A percentile compares a stretch with the other conserved stretches of the same genome.
Evolutionary conservation across 2,888 invertebrate species (phyloP).

Genomic region (Cephus sareptanus): DNA sequence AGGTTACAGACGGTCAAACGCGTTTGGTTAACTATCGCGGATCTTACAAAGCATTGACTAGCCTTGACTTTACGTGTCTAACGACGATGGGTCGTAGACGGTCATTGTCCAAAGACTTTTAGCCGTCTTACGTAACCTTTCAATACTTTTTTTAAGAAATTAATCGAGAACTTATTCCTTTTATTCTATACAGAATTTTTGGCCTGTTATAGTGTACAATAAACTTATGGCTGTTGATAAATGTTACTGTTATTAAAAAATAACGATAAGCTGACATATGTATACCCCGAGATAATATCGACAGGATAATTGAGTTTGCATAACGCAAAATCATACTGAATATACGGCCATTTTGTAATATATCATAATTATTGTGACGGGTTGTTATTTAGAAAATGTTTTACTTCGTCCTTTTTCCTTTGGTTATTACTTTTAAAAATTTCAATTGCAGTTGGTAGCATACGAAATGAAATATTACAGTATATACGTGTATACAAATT

Average conservation of each 20-base stretch:
- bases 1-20: constrained; percentile 59
- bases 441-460: too few species aligned
- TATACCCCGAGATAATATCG: not conserved
- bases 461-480: not conserved
- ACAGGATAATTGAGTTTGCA: not conserved
- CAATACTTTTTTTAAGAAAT: not conserved
- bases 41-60: constrained; percentile 28
- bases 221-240: not conserved
- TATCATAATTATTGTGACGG: not conserved
- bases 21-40: constrained; percentile 16
- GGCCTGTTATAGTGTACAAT: not conserved
- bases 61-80: constrained; percentile 55
- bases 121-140: not conserved
- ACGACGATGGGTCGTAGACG: constrained; percentile 46
- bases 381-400: not conserved
- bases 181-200: not conserved
- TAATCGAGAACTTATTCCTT: not conserved
- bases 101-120: constrained; percentile 25
- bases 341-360: not conserved
- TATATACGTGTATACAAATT: not conserved
- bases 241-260: not conserved
- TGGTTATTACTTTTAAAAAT: not conserved
- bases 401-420: not conserved
- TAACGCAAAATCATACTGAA: not conserved
- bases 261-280: not conserved